Evolutionary conservation across 2,888 invertebrate species (phyloP).

Genomic region (Andrena bicolor): DNA sequence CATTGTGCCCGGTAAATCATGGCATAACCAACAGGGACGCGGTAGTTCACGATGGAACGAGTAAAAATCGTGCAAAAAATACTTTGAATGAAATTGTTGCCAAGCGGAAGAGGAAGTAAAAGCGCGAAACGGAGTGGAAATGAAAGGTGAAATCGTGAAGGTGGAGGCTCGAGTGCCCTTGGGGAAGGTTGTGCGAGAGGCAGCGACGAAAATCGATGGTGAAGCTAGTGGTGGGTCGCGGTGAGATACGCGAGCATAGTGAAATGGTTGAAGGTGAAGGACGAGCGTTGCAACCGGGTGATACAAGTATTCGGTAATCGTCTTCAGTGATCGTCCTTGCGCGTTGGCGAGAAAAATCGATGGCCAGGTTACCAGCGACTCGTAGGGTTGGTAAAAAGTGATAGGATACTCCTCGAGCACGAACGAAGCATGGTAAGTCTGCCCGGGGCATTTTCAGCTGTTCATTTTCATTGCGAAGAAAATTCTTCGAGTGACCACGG

Average conservation of each 20-base stretch:
- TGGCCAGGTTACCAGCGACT: conserved; percentile 13
- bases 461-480: background rate
- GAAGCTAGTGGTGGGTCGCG: conserved; percentile 62
- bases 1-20: background rate
- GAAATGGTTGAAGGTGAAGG: conserved; percentile 74
- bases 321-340: conserved; percentile 69
- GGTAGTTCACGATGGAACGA: too few relatives aligned
- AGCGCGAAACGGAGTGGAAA: background rate
- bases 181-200: conserved; percentile 66
- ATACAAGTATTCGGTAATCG: conserved; percentile 73
- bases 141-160: conserved; percentile 16
- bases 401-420: background rate
- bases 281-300: conserved; percentile 64
- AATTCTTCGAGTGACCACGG: background rate
- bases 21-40: background rate
- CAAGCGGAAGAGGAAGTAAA: background rate
- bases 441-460: background rate
- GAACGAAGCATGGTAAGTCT: background rate
- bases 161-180: conserved; percentile 58
- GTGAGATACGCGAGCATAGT: conserved; percentile 63
- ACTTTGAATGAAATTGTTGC: background rate
- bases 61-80: background rate
- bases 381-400: conserved; percentile 2
- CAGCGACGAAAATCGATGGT: conserved; percentile 71
- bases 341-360: conserved; percentile 62